Evolutionary conservation across 2,113 vertebrate species (phyloP), one percentile per base, ranked within the genome.

Genomic region (Peromyscus californicus): DNA sequence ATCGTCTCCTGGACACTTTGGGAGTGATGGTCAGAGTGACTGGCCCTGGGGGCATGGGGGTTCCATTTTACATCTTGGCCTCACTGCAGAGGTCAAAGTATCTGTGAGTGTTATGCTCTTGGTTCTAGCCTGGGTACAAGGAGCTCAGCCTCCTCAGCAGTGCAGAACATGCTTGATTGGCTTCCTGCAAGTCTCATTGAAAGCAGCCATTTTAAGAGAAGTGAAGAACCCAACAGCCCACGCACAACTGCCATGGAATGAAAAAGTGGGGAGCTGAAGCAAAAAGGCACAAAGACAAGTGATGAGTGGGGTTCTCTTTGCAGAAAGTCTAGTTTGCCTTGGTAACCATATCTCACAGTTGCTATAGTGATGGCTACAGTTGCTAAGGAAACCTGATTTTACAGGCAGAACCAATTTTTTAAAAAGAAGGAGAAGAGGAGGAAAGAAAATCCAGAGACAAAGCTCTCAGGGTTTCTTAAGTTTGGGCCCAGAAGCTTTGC

Each of bases 351-450:
- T 97, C 87, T 92, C 51, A 61, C 9, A 74, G 88, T 97, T 97
- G 85, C 88, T 92, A 96, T 96, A 76, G 92, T 57, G 89, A 95
- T 91, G 65, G 97, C 33, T 88, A 72, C 19, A 0, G 88, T 97
- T 97, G 90, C 84, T 92, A 97, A 70, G 96, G 95, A 96, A 97
- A 98, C 83, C 51, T 92, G 48, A 85, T 90, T 97, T 98, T 91
- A 96, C 51, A 97, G n/a, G 54, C 88, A 95, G 48, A 97, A 75
- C 6, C 39, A n/a, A 29, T 74, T 57, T 84, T 61, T 39, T 31
- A 63, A 11, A 17, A 79, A 11, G 36, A 29, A 6, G 22, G 24
- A 21, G 54, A 83, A 10, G 36, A 16, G 5, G 54, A 84, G 2
- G 22, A 61, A 61, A 45, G n/a, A 85, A 65, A 85, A 45, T 72